Evolutionary conservation across 2,888 invertebrate species (phyloP).

Genomic region (Aporophyla nigra): DNA sequence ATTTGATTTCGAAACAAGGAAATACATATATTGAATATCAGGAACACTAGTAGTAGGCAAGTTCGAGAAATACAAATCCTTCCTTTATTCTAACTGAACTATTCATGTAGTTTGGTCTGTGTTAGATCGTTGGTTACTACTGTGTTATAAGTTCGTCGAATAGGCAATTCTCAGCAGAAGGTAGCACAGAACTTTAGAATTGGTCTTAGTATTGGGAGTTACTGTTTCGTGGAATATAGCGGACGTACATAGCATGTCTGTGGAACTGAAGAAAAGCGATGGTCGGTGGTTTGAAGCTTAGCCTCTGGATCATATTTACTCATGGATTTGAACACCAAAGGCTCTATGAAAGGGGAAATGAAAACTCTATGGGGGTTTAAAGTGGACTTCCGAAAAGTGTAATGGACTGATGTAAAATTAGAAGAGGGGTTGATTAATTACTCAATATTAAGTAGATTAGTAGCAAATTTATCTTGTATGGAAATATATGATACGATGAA

Average conservation of each 20-base stretch:
- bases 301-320: constrained; percentile 19
- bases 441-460: constrained; percentile 13
- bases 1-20: neutral
- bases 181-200: neutral
- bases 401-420: constrained; percentile 41
- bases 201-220: neutral
- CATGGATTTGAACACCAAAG: constrained; percentile 16
- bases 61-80: neutral
- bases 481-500: too few relatives aligned
- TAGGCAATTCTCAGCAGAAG: neutral
- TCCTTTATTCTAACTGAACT: neutral
- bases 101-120: neutral
- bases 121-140: neutral
- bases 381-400: constrained; percentile 43
- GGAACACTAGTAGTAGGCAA: too few relatives aligned
- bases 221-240: neutral
- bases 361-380: constrained; percentile 22
- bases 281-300: neutral
- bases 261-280: neutral
- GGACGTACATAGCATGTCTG: neutral
- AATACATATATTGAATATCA: neutral
- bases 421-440: constrained; percentile 27
- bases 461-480: constrained; percentile 10
- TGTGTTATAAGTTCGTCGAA: neutral
- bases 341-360: constrained; percentile 35